Base-by-base conservation (phyloP, 1,140 invertebrate species). In the Aphelenchoides besseyi region DNA sequence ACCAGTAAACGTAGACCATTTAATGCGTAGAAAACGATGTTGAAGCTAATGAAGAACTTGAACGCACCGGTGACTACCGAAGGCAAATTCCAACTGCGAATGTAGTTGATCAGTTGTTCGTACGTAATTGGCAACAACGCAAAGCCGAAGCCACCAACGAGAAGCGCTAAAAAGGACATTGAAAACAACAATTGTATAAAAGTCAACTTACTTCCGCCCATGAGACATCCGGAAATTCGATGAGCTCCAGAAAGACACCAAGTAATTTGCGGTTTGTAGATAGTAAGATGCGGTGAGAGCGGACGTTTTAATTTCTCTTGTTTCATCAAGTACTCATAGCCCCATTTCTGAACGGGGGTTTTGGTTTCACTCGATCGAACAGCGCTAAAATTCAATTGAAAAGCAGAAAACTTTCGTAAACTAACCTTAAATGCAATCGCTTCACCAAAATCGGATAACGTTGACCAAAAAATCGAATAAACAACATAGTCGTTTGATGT, bases 241-340 rank as follows among this genome's bases (percentile, higher is more conserved):
- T 84, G 80, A 9, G 71, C 59, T n/a, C 81, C 81, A 33, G 81
- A 83, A 35, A 82, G 33, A n/a, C 70, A 62, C 81, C 81, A 83
- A 32, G 81, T 83, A 30, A 82, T 57, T 70, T 83, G 81, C 3
- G 79, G 82, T 55, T 81, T 66, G 71, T 83, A 83, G 66, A 83
- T 79, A 30, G 41, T 63, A 23, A 83, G 57, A 70, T 84, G 82
- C 18, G 81, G 81, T 23, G 82, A 81, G 28, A 83, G 55, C 2
- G 81, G 81, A 9, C 81, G 71, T 8, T 67, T 69, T 28, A 72
- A 55, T 12, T 59, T 18, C 53, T 74, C 71, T 52, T 83, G 81
- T 16, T 69, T 37, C 54, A 66, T 62, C 1, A 83, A 69, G 59
- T 83, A 83, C 53, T 83, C 76, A 68, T 62, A 79, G 29, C 81